These are phyloP conservation scores for Antedon bifida DNA, from an alignment of 35 echinoderm and acorn worm genomes.

Conservation along the genomic window DNA sequence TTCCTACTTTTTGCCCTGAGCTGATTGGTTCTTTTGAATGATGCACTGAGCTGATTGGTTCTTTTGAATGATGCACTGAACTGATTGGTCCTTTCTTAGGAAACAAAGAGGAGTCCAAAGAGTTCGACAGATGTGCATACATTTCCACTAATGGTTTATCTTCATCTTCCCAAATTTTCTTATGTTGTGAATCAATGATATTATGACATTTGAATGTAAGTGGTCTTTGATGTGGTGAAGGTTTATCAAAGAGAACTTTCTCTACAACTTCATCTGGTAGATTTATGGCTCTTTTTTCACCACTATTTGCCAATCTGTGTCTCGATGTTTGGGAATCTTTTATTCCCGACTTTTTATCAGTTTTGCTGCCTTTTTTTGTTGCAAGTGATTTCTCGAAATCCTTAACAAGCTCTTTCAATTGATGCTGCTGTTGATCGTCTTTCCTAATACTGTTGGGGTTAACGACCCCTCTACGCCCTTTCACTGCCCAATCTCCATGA, in stretches of 20 bases:
- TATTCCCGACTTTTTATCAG: not conserved
- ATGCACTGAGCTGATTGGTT: not conserved
- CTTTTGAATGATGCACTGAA: conserved; percentile 2
- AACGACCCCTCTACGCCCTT: not conserved
- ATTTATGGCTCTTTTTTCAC: conserved; percentile 11
- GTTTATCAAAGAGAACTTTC: conserved; percentile 37
- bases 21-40: not conserved
- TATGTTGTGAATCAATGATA: conserved; percentile 87
- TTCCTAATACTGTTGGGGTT: not conserved
- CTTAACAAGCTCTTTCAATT: not conserved
- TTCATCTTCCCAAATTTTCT: conserved; percentile 25
- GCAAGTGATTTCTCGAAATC: not conserved
- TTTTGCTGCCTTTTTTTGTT: not conserved
- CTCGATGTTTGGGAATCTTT: not conserved
- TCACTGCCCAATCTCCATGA: not conserved
- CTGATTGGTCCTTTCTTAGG: conserved; percentile 11
- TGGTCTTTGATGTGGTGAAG: conserved; percentile 66
- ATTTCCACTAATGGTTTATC: conserved; percentile 41
- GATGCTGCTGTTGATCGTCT: not conserved
- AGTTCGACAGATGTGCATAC: conserved; percentile 75
- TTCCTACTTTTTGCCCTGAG: conserved; percentile 5
- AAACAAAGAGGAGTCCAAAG: conserved; percentile 44
- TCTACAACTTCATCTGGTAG: conserved; percentile 71
- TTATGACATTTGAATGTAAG: conserved; percentile 87
- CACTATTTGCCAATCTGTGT: not conserved